Conservation (phyloP, 1,140 invertebrate species). For the Drosophila sulfurigaster region DNA sequence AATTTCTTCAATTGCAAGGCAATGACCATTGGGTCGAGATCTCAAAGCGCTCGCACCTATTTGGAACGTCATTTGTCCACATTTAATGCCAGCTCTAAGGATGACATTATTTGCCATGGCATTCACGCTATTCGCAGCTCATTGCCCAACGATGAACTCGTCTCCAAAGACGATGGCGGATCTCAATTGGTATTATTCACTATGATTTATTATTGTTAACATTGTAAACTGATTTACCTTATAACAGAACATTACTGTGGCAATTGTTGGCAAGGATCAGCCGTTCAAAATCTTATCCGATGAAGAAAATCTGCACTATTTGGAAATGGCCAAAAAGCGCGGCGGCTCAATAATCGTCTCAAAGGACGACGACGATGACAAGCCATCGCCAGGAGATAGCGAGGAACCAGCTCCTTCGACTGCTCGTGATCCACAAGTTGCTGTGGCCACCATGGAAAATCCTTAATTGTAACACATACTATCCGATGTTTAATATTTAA, state of each 20-base stretch:
- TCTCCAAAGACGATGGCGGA: slow-evolving; percentile 42
- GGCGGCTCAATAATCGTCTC: slow-evolving; percentile 5
- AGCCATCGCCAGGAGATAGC: slow-evolving; percentile 8
- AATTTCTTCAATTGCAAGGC: slow-evolving; percentile 99
- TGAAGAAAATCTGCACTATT: slow-evolving; percentile 89
- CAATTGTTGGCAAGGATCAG: slow-evolving; percentile 89
- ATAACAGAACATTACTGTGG: slow-evolving; percentile 61
- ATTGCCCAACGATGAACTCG: slow-evolving; percentile 94
- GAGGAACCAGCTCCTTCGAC: slow-evolving; percentile 14
- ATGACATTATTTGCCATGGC: slow-evolving; percentile 97
- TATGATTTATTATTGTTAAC: not conserved
- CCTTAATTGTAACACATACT: slow-evolving; percentile 25
- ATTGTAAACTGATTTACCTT: not conserved
- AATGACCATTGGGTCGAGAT: slow-evolving; percentile 99
- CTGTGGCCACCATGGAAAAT: slow-evolving; percentile 40
- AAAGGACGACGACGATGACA: slow-evolving; percentile 37
- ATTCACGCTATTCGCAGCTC: slow-evolving; percentile 96
- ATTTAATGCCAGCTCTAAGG: slow-evolving; percentile 90
- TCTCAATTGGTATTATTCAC: slow-evolving; percentile 52
- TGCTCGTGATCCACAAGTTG: slow-evolving; percentile 33
- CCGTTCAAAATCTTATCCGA: slow-evolving; percentile 93
- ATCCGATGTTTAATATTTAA: slow-evolving; percentile 12
- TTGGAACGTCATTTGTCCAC: slow-evolving; percentile 95
- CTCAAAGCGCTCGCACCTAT: slow-evolving; percentile 99
- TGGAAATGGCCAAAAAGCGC: slow-evolving; percentile 74